Conservation (phyloP, 2,113 vertebrate genomes). For the Anguilla japonica region DNA sequence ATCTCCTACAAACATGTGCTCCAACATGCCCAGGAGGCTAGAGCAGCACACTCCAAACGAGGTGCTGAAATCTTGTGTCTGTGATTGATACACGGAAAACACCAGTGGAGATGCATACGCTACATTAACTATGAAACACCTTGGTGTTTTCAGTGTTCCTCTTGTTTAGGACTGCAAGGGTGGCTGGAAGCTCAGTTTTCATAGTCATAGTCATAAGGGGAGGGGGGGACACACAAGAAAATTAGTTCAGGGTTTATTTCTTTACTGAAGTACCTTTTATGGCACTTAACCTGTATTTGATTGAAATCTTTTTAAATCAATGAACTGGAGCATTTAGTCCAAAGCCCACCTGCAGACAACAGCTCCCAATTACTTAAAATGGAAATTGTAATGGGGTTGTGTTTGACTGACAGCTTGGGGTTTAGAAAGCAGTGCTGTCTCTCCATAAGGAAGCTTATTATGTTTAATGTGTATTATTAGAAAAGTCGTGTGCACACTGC, state of each 20-base stretch:
- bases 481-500: constrained; percentile 24
- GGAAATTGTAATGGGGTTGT: background rate
- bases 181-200: background rate
- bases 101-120: constrained; percentile 3
- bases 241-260: background rate
- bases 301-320: background rate
- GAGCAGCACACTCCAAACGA: background rate
- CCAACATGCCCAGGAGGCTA: background rate
- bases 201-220: background rate
- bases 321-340: background rate
- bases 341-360: background rate
- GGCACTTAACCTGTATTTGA: background rate
- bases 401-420: background rate
- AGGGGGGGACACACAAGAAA: too few relatives aligned
- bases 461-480: constrained; percentile 45
- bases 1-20: background rate
- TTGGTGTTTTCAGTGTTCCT: background rate
- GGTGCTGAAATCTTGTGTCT: constrained; percentile 28
- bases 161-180: background rate
- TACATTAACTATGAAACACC: background rate
- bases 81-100: constrained; percentile 30
- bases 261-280: background rate
- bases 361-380: background rate
- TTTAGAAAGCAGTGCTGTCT: background rate
- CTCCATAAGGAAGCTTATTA: constrained; percentile 7